Evolutionary conservation across 2,113 vertebrate genomes (phyloP), one percentile per base, ranked within the genome.

Genomic region (Arenaria interpres): DNA sequence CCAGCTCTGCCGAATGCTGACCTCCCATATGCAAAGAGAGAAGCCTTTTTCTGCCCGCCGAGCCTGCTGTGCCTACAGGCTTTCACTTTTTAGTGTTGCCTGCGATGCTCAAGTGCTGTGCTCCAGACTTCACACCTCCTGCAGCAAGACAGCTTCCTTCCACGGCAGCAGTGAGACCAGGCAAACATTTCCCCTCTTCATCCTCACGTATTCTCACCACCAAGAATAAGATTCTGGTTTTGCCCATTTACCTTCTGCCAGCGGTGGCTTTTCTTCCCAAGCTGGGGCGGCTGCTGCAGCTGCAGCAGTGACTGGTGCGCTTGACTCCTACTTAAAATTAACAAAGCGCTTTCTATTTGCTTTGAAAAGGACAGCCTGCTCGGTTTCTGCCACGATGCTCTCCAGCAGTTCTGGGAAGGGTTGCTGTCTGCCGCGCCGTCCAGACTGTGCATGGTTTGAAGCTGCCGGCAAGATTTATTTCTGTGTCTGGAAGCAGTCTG

Each of bases 281-380:
- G 85, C 56, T 21, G 32, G 50, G 51, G 57, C 1, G 0, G 69
- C 92, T 24, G 18, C 10, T 64, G 74, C 85, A 79, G 96, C 71
- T 88, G 85, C 88, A 72, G 35, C 78, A 48, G 57, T 0, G 1
- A 48, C 62, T 46, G 43, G 12, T 10, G 81, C 5, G 2, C 82
- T 91, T 13, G 9, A 56, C 30, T 93, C 66, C 88, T 32, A 24
- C 88, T 93, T 76, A 33, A 72, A 89, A 82, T 64, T 39, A 90
- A 93, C 90, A 95, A 79, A 96, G 85, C 43, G 4, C 62, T 85
- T 88, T 72, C 88, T 90, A 5, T 85, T 35, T 73, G 63, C 88
- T 73, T 72, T 10, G 78, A 60, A 64, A 73, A 60, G 6, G 54
- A 45, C 93, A 87, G 59, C 27, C 75, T 4, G 10, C 88, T 86